phyloP scores from a whole-genome alignment of 2,113 vertebrate species.

The Mormyrus iriodes region DNA sequence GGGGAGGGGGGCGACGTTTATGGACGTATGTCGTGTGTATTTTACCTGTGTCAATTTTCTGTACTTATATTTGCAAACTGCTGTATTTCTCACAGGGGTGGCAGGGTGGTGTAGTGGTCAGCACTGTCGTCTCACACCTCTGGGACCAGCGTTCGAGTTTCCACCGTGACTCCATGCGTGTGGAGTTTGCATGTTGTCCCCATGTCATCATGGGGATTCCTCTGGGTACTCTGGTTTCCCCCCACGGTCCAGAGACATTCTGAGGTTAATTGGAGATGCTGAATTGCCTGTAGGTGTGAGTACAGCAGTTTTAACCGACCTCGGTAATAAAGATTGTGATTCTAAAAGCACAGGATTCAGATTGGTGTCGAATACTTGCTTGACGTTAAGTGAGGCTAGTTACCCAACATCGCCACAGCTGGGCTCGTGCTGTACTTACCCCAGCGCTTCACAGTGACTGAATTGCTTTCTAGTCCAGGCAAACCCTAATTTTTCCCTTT shows the following conservation, averaged over 20 bases:
- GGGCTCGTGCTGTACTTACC: not conserved
- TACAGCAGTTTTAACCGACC: not conserved
- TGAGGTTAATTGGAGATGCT: not conserved
- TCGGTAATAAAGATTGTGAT: not conserved
- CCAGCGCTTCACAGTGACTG: not conserved
- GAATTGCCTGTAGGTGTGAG: not conserved
- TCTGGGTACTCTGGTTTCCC: not conserved
- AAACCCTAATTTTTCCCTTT: not conserved
- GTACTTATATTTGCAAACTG: not conserved
- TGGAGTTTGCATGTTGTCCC: not conserved
- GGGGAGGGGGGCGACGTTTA: not conserved
- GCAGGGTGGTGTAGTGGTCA: not conserved
- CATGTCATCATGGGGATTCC: not conserved
- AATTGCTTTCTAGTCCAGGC: not conserved
- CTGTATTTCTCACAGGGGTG: not conserved
- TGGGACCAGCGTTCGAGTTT: not conserved
- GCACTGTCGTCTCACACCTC: not conserved
- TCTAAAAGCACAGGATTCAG: not conserved
- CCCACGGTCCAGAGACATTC: not conserved
- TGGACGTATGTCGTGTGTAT: not conserved
- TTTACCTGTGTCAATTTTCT: not conserved
- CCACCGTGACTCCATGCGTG: not conserved
- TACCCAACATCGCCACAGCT: not conserved
- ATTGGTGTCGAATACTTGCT: not conserved
- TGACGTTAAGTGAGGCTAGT: not conserved